Percentiles rank a stretch among this genome's conserved stretches.
These are phyloP conservation scores for Globicephala melas DNA, from an alignment of 2,113 vertebrate genomes.

Conservation along the genomic window DNA sequence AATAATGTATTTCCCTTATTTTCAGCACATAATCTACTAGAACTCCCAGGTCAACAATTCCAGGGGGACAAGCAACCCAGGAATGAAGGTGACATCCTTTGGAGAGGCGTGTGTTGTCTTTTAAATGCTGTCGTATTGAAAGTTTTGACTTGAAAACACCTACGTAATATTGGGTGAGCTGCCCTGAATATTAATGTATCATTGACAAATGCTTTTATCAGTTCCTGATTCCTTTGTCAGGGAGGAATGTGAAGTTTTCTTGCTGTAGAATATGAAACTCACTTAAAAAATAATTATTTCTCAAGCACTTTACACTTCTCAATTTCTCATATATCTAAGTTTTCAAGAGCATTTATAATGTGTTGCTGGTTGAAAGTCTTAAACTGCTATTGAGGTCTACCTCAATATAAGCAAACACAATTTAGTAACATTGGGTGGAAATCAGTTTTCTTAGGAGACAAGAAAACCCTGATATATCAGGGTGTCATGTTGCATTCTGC, in stretches of 20 bases:
- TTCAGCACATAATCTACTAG: background rate
- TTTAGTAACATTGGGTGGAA: background rate
- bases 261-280: background rate
- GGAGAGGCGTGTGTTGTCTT: background rate
- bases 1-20: background rate
- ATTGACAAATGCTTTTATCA: background rate
- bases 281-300: slow-evolving; percentile 31
- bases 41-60: background rate
- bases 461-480: background rate
- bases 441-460: background rate
- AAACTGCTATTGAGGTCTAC: background rate
- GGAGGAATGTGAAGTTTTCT: slow-evolving; percentile 21
- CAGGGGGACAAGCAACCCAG: background rate
- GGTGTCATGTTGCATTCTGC: background rate
- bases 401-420: background rate
- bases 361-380: background rate
- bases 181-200: slow-evolving; percentile 27
- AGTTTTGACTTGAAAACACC: background rate
- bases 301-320: background rate
- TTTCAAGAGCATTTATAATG: background rate
- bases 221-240: background rate
- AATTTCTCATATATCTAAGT: background rate
- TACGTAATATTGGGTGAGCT: background rate
- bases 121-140: background rate
- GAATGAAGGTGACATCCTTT: background rate